A percentile compares a stretch with the other conserved stretches of the same genome.
Conservation (phyloP, 2,888 invertebrate genomes). For the Amorpha juglandis region DNA sequence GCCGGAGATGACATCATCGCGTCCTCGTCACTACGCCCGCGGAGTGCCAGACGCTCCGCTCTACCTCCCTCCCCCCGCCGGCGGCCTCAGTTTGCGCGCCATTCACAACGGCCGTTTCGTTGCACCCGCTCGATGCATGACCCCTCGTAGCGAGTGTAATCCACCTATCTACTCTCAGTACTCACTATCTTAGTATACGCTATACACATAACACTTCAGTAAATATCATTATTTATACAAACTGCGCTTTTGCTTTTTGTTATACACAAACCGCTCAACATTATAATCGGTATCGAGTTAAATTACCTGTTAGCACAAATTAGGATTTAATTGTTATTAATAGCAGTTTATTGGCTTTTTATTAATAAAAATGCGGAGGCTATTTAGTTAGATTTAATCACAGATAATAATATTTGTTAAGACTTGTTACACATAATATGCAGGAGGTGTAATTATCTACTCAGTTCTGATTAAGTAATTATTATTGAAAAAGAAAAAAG, state of each 20-base stretch:
- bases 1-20: constrained; percentile 69
- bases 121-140: constrained; percentile 56
- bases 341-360: no score
- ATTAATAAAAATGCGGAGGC: no score
- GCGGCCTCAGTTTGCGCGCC: constrained; percentile 49
- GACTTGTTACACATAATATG: no score
- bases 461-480: no score
- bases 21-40: constrained; percentile 47
- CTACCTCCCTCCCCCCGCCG: constrained; percentile 38
- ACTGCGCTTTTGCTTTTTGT: not conserved
- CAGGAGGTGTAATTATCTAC: no score
- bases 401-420: no score
- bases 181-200: constrained; percentile 1
- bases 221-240: constrained; percentile 15
- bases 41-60: constrained; percentile 40
- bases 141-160: constrained; percentile 41
- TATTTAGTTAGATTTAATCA: no score
- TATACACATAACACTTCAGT: constrained; percentile 12
- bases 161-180: constrained; percentile 24
- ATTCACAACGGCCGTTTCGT: constrained; percentile 68
- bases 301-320: no score
- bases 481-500: no score
- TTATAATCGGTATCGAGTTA: no score
- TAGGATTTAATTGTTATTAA: no score
- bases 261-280: not conserved